A percentile compares a stretch with the other conserved stretches of the same genome.
Evolutionary conservation across 2,888 invertebrate species (phyloP).

Genomic region (Eremobia ochroleuca): DNA sequence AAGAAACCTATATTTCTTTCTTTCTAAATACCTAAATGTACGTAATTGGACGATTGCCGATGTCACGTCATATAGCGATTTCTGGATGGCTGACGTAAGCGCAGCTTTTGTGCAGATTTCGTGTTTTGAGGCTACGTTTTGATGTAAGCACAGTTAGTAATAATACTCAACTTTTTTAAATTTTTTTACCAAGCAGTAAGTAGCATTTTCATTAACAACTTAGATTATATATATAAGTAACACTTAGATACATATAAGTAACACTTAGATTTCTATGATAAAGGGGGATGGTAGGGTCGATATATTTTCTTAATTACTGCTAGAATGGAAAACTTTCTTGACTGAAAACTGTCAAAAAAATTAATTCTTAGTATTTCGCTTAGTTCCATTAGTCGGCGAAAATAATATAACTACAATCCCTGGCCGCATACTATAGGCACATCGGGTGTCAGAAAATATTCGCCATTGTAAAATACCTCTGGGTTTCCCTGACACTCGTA

Average conservation of each 20-base stretch:
- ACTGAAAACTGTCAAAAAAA: neutral
- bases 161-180: neutral
- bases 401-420: neutral
- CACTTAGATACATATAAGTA: too few species aligned
- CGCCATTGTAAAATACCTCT: neutral
- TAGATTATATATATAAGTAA: too few species aligned
- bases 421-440: neutral
- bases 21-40: neutral
- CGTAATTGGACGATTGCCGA: slow-evolving; percentile 9
- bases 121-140: neutral
- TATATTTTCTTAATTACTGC: neutral
- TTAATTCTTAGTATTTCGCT: neutral
- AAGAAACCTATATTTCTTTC: too few species aligned
- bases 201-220: too few species aligned
- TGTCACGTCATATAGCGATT: neutral
- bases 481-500: neutral
- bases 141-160: neutral
- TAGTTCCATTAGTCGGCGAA: neutral
- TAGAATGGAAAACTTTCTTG: neutral
- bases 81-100: neutral
- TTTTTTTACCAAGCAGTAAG: neutral
- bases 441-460: neutral
- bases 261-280: neutral
- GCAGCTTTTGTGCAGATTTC: neutral
- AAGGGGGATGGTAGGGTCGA: neutral